phyloP scores from a whole-genome alignment of 2,888 invertebrate genomes.

The Hedya salicella region DNA sequence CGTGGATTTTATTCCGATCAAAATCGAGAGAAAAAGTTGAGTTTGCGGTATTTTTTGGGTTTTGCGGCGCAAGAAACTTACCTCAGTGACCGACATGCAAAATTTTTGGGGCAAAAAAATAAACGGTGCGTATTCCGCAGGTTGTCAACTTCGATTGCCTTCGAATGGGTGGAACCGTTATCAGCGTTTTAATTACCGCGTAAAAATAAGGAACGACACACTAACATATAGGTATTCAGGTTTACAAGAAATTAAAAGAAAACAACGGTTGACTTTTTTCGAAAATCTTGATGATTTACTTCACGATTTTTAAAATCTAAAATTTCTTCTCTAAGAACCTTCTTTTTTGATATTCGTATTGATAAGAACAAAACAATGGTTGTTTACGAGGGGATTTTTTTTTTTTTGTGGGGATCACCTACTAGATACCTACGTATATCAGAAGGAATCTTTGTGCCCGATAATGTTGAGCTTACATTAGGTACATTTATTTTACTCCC shows the following conservation, averaged over 20 bases:
- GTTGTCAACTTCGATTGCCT: constrained; percentile 20
- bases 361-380: too few relatives aligned
- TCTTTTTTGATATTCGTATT: too few relatives aligned
- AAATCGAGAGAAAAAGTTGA: background rate
- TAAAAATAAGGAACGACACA: background rate
- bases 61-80: constrained; percentile 24
- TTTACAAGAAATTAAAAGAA: too few relatives aligned
- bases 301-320: too few relatives aligned
- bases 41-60: constrained; percentile 18
- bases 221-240: background rate
- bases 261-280: background rate
- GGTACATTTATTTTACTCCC: too few relatives aligned
- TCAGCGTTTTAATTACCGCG: constrained; percentile 10
- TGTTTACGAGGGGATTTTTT: too few relatives aligned
- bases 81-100: constrained; percentile 30
- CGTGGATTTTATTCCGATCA: background rate
- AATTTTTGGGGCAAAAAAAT: constrained; percentile 31
- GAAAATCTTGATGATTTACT: too few relatives aligned
- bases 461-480: too few relatives aligned
- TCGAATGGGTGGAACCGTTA: constrained; percentile 12
- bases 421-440: too few relatives aligned
- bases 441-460: too few relatives aligned
- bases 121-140: constrained; percentile 16
- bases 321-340: too few relatives aligned
- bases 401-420: too few relatives aligned